Evolutionary conservation across 2,888 invertebrate species (phyloP).

Genomic region (Heliconius cydno): DNA sequence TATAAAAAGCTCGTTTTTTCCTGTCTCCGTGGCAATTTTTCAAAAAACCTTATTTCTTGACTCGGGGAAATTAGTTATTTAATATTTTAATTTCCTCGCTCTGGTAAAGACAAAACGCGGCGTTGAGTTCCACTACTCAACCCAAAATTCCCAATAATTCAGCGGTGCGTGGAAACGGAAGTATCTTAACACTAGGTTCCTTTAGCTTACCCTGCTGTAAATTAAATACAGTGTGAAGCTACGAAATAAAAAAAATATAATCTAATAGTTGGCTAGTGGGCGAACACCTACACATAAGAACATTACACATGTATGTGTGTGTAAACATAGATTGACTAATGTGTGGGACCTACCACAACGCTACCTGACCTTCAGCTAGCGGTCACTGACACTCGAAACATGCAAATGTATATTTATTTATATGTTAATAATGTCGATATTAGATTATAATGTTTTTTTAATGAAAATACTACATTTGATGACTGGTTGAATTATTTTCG

Average conservation of each 20-base stretch:
- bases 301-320: neutral
- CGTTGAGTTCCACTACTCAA: too few species aligned
- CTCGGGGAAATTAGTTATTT: too few species aligned
- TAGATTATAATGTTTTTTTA: neutral
- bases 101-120: too few species aligned
- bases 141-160: too few species aligned
- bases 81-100: too few species aligned
- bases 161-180: too few species aligned
- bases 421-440: neutral
- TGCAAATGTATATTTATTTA: constrained; percentile 28
- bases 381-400: constrained; percentile 43
- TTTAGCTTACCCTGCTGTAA: neutral
- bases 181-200: neutral
- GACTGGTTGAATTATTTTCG: too few species aligned
- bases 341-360: constrained; percentile 45
- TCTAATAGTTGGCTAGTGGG: constrained; percentile 16
- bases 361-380: constrained; percentile 46
- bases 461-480: too few species aligned
- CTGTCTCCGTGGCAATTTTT: too few species aligned
- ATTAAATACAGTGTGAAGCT: neutral
- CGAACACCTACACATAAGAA: neutral
- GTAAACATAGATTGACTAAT: constrained; percentile 33
- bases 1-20: too few species aligned
- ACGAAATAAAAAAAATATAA: neutral
- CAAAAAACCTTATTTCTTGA: too few species aligned